These are phyloP conservation scores for Scaeva pyrastri DNA, from an alignment of 2,888 invertebrate species.

Conservation along the genomic window DNA sequence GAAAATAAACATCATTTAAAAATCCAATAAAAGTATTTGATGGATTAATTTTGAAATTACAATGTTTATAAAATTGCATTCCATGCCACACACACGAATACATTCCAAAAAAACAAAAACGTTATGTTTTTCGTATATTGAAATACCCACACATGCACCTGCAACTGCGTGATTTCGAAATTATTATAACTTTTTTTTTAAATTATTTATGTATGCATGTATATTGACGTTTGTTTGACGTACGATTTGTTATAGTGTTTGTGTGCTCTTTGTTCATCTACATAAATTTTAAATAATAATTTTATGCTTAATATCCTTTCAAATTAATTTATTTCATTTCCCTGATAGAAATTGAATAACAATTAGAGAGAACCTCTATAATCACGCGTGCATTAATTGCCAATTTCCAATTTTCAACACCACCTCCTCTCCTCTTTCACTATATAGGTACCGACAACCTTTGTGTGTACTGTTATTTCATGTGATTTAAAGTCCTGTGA, in stretches of 20 bases:
- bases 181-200: neutral
- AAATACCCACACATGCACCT: constrained; percentile 6
- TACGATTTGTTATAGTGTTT: neutral
- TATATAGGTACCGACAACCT: no score
- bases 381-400: constrained; percentile 68
- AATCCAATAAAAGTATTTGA: constrained; percentile 18
- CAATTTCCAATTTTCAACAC: constrained; percentile 67
- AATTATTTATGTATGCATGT: neutral
- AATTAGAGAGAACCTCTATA: constrained; percentile 63
- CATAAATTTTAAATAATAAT: constrained; percentile 65
- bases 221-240: neutral
- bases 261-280: constrained; percentile 33
- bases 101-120: neutral
- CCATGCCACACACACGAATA: neutral
- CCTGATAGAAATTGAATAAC: constrained; percentile 70
- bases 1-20: constrained; percentile 21
- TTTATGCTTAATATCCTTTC: constrained; percentile 71
- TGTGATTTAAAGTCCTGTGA: constrained; percentile 25
- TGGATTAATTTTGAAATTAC: constrained; percentile 7
- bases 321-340: constrained; percentile 72
- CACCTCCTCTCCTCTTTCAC: neutral
- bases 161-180: constrained; percentile 33
- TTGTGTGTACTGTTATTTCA: neutral
- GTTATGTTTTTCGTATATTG: no score
- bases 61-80: constrained; percentile 17